phyloP scores from a whole-genome alignment of 37 sponge, comb jelly and placozoan species.

The Axinella damicornis region DNA sequence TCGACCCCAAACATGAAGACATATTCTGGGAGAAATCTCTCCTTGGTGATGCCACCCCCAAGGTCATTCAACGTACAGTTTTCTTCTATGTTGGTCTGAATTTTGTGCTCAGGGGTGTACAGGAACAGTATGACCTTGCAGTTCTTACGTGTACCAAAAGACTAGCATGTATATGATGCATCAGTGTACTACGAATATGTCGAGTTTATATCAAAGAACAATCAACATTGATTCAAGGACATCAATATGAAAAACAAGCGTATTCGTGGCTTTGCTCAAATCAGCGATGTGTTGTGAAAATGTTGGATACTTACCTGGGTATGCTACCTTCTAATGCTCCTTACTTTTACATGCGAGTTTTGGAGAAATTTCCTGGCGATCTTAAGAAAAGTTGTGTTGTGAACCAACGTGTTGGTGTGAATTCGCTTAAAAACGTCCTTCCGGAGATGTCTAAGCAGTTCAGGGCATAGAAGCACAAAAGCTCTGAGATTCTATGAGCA shows the following conservation, averaged over 20 bases:
- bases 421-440: constrained; percentile 17
- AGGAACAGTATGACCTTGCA: constrained; percentile 28
- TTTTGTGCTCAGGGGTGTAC: constrained; percentile 18
- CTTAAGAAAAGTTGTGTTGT: constrained; percentile 2
- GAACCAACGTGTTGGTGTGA: constrained; percentile 24
- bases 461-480: constrained; percentile 31
- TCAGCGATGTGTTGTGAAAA: constrained; percentile 14
- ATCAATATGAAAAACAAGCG: constrained; percentile 11
- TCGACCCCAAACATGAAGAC: not conserved
- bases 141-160: not conserved
- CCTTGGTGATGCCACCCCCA: constrained; percentile 14
- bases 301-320: constrained; percentile 8
- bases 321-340: constrained; percentile 13
- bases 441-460: constrained; percentile 6
- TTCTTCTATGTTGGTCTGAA: constrained; percentile 37
- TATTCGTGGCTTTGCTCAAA: not conserved
- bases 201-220: constrained; percentile 6
- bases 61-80: constrained; percentile 22
- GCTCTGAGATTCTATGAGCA: constrained; percentile 9
- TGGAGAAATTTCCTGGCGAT: constrained; percentile 14
- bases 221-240: constrained; percentile 14
- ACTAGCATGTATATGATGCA: not conserved
- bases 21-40: constrained; percentile 16
- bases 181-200: too few relatives aligned
- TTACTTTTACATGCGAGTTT: constrained; percentile 35